phyloP scores from a whole-genome alignment of 2,113 vertebrate species.

The Zapus hudsonius region DNA sequence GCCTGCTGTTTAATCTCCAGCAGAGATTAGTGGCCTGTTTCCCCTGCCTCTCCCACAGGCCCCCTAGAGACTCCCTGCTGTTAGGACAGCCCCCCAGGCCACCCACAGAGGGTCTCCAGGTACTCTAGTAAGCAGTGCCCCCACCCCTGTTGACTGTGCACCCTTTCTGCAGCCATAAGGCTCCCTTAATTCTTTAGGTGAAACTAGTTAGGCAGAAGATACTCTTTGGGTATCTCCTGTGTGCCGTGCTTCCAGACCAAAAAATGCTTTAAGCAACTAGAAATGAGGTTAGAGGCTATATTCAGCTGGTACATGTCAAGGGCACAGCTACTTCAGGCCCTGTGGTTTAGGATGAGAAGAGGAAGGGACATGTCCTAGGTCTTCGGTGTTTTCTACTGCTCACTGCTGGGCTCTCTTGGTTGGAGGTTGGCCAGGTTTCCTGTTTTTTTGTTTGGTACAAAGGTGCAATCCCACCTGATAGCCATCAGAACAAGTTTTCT shows the following conservation, averaged over 20 bases:
- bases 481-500: neutral
- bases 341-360: neutral
- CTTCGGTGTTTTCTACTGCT: neutral
- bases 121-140: neutral
- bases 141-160: neutral
- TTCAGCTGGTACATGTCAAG: neutral
- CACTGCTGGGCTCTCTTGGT: neutral
- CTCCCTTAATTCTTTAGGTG: neutral
- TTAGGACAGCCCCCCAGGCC: neutral
- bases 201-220: neutral
- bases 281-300: neutral
- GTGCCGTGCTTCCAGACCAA: neutral
- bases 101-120: neutral
- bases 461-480: neutral
- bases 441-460: neutral
- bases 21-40: conserved; percentile 78
- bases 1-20: conserved; percentile 73
- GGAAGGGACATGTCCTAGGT: neutral
- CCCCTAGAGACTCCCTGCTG: neutral
- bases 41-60: neutral
- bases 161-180: neutral
- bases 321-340: neutral
- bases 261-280: neutral
- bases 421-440: neutral
- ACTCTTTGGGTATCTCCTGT: neutral